Evolutionary conservation across 2,797 vertebrate genomes (phyloP), one percentile per base, ranked within the genome.

Genomic region (Hyperoplus immaculatus): DNA sequence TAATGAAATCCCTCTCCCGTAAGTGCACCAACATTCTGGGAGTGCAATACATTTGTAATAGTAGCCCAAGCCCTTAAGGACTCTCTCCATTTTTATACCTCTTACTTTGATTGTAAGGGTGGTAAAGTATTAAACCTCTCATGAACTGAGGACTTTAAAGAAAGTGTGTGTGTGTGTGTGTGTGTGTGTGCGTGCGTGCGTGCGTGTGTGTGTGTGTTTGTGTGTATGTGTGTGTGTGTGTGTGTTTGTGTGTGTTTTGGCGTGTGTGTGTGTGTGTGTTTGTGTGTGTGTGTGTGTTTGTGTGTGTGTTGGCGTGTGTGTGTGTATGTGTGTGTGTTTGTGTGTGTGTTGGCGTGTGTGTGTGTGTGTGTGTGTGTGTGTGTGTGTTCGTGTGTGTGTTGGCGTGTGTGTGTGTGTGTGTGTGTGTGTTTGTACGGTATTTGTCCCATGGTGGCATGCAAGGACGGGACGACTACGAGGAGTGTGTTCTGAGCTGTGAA

Each of bases 401-500:
- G 21, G 21, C 21, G 21, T 69, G 70, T 79, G 36, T 41, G 65
- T 54, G 47, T 69, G 55, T 69, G 59, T 69, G 70, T 79, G 36
- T 41, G 65, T 54, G 47, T 66, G 49, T 55, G 51, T 74, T 57
- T 75, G 63, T 77, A 59, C 67, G 70, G 82, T 78, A 80, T 86
- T 87, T 81, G 86, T 89, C 75, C 69, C 74, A 62, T 29, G 7
- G 57, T 0, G 74, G 82, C 74, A 82, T 78, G 75, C 74, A 78
- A 86, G 79, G 87, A 69, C 56, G 39, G 67, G 63, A 56, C 65
- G 39, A 79, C 81, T 74, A 53, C 21, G n/a, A 71, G 70, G 81
- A 88, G 85, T 88, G 85, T 85, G 86, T 88, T 84, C 62, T 84
- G 89, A 92, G 83, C 87, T 74, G 83, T 87, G 88, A 93, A 91